Base-by-base conservation (phyloP, 2,113 vertebrate species). In the Xenus cinereus region DNA sequence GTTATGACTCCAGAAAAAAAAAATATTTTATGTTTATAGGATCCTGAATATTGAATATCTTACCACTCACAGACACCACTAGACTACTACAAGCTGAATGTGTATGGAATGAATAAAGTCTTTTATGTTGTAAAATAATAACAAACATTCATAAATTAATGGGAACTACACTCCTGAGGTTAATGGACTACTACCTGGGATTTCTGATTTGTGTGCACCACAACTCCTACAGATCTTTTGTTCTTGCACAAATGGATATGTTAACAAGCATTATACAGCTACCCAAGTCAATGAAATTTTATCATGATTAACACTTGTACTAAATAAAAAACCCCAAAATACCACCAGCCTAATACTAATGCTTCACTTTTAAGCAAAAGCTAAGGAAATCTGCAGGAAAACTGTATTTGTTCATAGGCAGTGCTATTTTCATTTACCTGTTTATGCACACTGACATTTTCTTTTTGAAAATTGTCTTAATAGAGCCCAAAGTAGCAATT, bases 401-500 rank as follows among this genome's bases (percentile, higher is more conserved):
- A 67, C 14, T 0, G 0, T 51, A 67, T 93, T 87, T 84, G n/a
- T 77, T 93, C 81, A 71, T 63, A 87, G 56, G 66, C 74, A 85
- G 74, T 67, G 74, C 37, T 93, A 77, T 94, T 97, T 96, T 82
- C 88, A 79, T 91, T 96, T 92, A 94, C 89, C 77, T 93, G 57
- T 80, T 91, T 85, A 59, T 89, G 93, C 77, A 94, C 68, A 76
- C 54, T 95, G 87, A 80, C 84, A 92, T 97, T 96, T 96, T 93
- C 66, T 79, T 94, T 84, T 67, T 82, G 81, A 92, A 95, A 87
- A 91, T 60, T 89, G 59, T 91, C 95, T 96, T 95, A 96, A 97
- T 95, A 89, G 89, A 96, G 66, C 75, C 62, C 45, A 87, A 83
- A 89, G 87, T 83, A 96, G 91, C 81, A 91, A 97, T 97, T 95